Percentiles rank a stretch among this genome's conserved stretches.
phyloP scores from a whole-genome alignment of 1,140 invertebrate species.

The Pseudomyrmex sp. region DNA sequence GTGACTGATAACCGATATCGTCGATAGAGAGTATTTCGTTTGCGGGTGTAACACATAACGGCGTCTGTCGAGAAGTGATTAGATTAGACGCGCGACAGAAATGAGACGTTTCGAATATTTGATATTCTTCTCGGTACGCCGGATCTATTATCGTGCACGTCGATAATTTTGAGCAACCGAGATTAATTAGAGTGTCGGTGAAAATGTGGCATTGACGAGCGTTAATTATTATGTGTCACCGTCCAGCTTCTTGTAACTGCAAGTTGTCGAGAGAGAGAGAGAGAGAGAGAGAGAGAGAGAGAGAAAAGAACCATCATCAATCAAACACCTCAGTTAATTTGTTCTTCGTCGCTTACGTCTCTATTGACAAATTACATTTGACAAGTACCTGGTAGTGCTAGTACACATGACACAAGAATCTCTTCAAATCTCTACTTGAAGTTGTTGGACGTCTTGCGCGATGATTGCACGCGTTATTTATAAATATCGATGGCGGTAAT shows the following conservation, averaged over 20 bases:
- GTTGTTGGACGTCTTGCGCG: too few relatives aligned
- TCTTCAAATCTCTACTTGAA: too few relatives aligned
- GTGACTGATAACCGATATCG: not conserved
- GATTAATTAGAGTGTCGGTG: not conserved
- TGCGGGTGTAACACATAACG: not conserved
- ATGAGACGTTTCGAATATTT: constrained; percentile 23
- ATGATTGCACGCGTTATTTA: not conserved
- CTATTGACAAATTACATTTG: too few relatives aligned
- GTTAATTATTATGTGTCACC: constrained; percentile 3
- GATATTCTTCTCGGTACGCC: constrained; percentile 4
- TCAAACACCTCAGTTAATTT: too few relatives aligned
- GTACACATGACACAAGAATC: too few relatives aligned
- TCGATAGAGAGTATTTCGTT: constrained; percentile 5
- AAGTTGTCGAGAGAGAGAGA: not conserved
- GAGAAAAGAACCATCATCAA: too few relatives aligned
- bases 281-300: too few relatives aligned
- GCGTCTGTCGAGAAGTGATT: constrained; percentile 11
- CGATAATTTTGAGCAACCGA: constrained; percentile 4
- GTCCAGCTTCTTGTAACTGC: not conserved
- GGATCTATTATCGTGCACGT: not conserved
- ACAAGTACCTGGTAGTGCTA: too few relatives aligned
- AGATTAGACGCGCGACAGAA: not conserved
- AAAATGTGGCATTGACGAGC: constrained; percentile 24
- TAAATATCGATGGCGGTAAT: not conserved
- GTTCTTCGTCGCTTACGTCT: too few relatives aligned